These are phyloP conservation scores for Heliopora coerulea DNA, from an alignment of 92 coral and sea anemone genomes.

Conservation along the genomic window DNA sequence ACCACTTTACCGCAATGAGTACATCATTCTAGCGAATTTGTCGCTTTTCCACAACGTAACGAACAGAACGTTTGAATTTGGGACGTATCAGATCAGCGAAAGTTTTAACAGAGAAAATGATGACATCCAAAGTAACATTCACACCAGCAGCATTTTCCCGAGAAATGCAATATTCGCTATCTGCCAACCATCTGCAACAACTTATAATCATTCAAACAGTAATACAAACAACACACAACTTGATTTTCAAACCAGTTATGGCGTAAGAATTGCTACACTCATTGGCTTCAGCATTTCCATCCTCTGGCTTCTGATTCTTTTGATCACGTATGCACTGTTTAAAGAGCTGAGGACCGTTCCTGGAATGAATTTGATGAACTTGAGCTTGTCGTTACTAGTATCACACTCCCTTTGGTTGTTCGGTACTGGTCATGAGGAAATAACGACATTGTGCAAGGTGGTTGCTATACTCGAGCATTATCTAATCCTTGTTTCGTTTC, in stretches of 20 bases:
- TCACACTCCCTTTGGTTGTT: background rate
- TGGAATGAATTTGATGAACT: conserved; percentile 41
- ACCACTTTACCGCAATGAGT: background rate
- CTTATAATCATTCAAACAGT: background rate
- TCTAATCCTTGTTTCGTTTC: conserved; percentile 20
- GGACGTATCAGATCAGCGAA: background rate
- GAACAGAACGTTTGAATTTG: conserved; percentile 6
- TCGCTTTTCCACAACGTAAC: conserved; percentile 17
- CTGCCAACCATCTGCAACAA: background rate
- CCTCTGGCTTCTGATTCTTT: conserved; percentile 18
- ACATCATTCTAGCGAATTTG: background rate
- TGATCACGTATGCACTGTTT: conserved; percentile 38
- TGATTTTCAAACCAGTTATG: background rate
- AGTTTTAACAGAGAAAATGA: background rate
- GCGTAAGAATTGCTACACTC: conserved; percentile 26
- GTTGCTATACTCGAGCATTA: conserved; percentile 41
- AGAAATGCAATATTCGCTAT: background rate
- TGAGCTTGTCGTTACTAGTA: conserved; percentile 7
- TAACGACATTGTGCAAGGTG: background rate
- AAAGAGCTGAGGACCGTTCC: conserved; percentile 47
- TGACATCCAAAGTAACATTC: too few species aligned
- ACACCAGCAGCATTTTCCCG: background rate
- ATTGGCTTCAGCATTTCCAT: conserved; percentile 39
- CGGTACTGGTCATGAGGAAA: background rate
- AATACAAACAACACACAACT: too few species aligned